phyloP scores from a whole-genome alignment of 2,888 invertebrate species.

The Halictus ligatus region DNA sequence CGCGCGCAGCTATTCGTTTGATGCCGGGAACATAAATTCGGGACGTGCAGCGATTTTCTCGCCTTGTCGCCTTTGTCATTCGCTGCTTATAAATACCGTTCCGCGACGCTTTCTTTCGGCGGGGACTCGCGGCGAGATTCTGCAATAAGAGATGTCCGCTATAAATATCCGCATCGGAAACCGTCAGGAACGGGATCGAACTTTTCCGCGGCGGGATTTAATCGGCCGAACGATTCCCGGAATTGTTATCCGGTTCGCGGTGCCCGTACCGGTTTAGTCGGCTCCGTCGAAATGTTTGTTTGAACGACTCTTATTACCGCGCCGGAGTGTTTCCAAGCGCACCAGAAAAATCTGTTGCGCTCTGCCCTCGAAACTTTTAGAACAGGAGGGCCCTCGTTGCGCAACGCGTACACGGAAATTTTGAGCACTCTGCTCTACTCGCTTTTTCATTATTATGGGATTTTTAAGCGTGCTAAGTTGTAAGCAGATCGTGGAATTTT shows the following conservation, averaged over 20 bases:
- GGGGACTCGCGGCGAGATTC: background rate
- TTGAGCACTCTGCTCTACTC: background rate
- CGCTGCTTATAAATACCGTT: constrained; percentile 82
- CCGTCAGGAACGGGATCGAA: background rate
- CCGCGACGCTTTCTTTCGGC: constrained; percentile 46
- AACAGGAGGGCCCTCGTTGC: background rate
- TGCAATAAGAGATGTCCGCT: background rate
- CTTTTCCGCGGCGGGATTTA: background rate
- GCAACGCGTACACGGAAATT: background rate
- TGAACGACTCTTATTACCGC: constrained; percentile 13
- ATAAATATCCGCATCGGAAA: background rate
- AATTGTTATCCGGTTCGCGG: background rate
- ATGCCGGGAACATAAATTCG: constrained; percentile 81
- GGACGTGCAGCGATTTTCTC: constrained; percentile 79
- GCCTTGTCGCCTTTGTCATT: constrained; percentile 83
- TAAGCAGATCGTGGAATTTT: background rate
- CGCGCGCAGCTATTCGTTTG: constrained; percentile 80
- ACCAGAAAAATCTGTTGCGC: constrained; percentile 10
- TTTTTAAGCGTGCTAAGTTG: background rate
- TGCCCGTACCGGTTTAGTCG: background rate
- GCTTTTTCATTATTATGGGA: background rate
- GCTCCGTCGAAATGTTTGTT: constrained; percentile 8
- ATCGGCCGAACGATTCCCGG: background rate
- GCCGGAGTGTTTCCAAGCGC: background rate
- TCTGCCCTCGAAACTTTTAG: constrained; percentile 1